Evolutionary conservation across 2,113 vertebrate species (phyloP), one percentile per base, ranked within the genome.

Genomic region (Odobenus rosmarus): DNA sequence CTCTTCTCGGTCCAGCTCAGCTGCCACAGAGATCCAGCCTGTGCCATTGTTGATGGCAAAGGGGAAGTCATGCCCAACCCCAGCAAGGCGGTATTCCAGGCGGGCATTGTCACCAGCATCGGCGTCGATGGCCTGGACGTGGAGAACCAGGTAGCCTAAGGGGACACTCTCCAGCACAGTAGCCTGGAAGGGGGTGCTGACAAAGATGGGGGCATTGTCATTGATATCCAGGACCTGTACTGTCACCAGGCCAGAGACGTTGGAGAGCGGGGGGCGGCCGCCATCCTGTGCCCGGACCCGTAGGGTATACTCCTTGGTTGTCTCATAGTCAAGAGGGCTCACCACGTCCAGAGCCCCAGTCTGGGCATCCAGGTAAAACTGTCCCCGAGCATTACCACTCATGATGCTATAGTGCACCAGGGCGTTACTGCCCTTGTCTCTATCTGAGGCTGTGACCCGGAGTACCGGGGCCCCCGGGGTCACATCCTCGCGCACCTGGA

Each of bases 321-420:
- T 99, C 98, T 99, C 99, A 0, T 99, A 99, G 98, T 99, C 99
- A 87, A 99, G 97, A 4, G 99, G 99, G 92, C 99, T 99, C 74
- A 99, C 99, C 4, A 99, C 98, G 18, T 99, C 99, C 97, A 99
- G 98, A 21, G 99, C 99, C 1, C 99, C 99, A 0, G 99, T 99
- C 98, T 99, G 99, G 0, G 99, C 99, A 0, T 99, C 99, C 2
- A 99, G 99, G 94, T 99, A 99, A 95, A 99, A 99, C 98, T 99
- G 99, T 0, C 99, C 99, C 0, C 99, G 98, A 13, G 99, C 99
- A 90, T 99, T 99, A 31, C 99, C 99, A 0, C 99, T 99, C 99
- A 99, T 99, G 96, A 99, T 99, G 98, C 99, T 99, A 88, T 99
- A 99, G 97, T 99, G 99, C 42, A 99, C 99, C 6, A 99, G 92